These are phyloP conservation scores for Sialis fuliginosa DNA, from an alignment of 2,888 invertebrate species.

Conservation along the genomic window DNA sequence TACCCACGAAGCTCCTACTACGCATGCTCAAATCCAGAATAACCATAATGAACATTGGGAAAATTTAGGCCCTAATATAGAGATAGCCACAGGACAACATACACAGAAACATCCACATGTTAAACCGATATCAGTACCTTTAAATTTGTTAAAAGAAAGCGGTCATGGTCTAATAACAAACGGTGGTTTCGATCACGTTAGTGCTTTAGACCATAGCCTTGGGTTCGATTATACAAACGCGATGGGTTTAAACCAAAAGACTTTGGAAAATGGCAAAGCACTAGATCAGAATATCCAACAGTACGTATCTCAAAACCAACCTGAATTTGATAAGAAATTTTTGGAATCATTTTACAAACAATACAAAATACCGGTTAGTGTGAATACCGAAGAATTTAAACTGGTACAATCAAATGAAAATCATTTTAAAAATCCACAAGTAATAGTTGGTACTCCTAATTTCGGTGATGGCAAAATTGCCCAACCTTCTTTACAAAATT, in stretches of 20 bases:
- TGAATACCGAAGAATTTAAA: not conserved
- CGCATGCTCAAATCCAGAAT: slow-evolving; percentile 12
- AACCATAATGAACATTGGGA: slow-evolving; percentile 13
- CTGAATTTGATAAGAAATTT: not conserved
- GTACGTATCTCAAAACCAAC: not conserved
- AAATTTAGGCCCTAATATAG: slow-evolving; percentile 17
- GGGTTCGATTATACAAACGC: slow-evolving; percentile 29
- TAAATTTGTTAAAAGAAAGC: not conserved
- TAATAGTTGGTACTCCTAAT: not conserved
- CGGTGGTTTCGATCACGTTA: slow-evolving; percentile 25
- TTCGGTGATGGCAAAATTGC: not conserved
- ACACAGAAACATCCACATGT: slow-evolving; percentile 5
- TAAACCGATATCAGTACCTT: not conserved
- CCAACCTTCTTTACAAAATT: not conserved
- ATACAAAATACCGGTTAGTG: not conserved
- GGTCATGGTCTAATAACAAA: not conserved
- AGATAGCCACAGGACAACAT: slow-evolving; percentile 13
- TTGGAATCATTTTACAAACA: not conserved
- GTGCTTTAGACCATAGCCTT: slow-evolving; percentile 26
- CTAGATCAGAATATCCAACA: not conserved
- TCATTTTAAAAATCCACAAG: not conserved
- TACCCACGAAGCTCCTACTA: slow-evolving; percentile 7
- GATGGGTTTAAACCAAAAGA: slow-evolving; percentile 12
- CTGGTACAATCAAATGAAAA: not conserved
- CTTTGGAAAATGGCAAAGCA: not conserved